Percentiles rank a stretch among this genome's conserved stretches.
These are phyloP conservation scores for Dione juno DNA, from an alignment of 2,888 invertebrate species.

Conservation along the genomic window DNA sequence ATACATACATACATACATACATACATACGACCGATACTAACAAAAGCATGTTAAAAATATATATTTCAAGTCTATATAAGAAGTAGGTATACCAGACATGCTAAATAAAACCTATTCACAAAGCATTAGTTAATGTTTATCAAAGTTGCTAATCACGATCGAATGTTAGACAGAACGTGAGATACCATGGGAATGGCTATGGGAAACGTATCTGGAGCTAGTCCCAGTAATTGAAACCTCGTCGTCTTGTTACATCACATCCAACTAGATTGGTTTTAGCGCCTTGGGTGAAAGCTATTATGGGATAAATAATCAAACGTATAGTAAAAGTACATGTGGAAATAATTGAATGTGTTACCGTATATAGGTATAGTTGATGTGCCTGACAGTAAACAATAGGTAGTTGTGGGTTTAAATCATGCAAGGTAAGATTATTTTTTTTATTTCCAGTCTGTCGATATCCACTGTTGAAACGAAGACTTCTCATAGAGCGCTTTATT, in stretches of 20 bases:
- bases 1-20: no score
- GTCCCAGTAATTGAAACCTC: constrained; percentile 15
- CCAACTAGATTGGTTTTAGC: constrained; percentile 9
- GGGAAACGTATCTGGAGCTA: constrained; percentile 5
- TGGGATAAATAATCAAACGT: neutral
- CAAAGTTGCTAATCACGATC: constrained; percentile 32
- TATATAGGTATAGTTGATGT: neutral
- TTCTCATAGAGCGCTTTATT: no score
- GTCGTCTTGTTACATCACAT: constrained; percentile 20
- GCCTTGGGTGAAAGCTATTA: constrained; percentile 8
- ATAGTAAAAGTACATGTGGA: neutral
- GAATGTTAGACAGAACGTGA: constrained; percentile 33
- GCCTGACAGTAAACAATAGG: neutral
- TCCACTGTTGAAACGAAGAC: no score
- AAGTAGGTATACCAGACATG: no score
- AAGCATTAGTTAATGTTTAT: constrained; percentile 27
- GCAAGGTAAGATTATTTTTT: no score
- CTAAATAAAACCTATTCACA: constrained; percentile 16
- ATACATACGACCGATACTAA: no score
- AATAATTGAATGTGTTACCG: neutral
- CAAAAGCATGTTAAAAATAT: no score
- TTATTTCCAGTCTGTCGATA: no score
- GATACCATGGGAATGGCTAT: constrained; percentile 29
- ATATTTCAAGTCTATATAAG: no score
- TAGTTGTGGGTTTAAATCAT: neutral